These are phyloP conservation scores for Brachypterus glaber DNA, from an alignment of 2,888 invertebrate species.

Conservation along the genomic window DNA sequence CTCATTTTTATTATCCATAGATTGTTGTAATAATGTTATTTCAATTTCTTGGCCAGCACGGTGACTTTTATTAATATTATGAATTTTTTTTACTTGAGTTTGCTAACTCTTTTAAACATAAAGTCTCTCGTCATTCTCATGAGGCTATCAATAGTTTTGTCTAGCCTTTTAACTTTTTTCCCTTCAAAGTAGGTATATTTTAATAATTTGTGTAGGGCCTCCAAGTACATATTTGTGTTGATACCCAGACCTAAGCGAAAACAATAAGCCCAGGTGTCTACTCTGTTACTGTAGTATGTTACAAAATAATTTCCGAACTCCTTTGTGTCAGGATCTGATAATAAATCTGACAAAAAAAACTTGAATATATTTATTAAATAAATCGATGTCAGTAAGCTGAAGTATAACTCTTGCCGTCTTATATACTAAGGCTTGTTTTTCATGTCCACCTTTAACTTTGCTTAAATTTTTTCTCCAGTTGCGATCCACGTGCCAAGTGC, in stretches of 20 bases:
- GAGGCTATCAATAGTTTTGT: conserved; percentile 12
- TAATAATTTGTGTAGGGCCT: conserved; percentile 20
- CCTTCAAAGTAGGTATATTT: no score
- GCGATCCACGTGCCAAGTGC: conserved; percentile 8
- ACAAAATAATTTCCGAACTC: conserved; percentile 18
- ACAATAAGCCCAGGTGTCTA: conserved; percentile 20
- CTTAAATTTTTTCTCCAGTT: conserved; percentile 1
- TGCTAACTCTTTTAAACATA: conserved; percentile 12
- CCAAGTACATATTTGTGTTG: conserved; percentile 22
- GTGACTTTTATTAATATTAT: conserved; percentile 10
- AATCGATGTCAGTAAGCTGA: neutral
- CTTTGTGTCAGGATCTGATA: conserved; percentile 14
- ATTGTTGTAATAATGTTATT: neutral
- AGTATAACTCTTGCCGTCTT: conserved; percentile 3
- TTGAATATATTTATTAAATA: conserved; percentile 2
- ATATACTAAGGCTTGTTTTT: conserved; percentile 6
- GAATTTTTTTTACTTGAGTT: conserved; percentile 11
- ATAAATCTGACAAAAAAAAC: neutral
- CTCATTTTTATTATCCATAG: neutral
- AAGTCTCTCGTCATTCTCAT: conserved; percentile 12
- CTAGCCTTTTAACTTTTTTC: conserved; percentile 14
- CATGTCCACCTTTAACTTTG: conserved; percentile 1
- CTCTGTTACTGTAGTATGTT: conserved; percentile 15
- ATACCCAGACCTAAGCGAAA: conserved; percentile 15
- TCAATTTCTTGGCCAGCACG: no score